A percentile compares a stretch with the other conserved stretches of the same genome.
These are phyloP conservation scores for Brassicogethes aeneus DNA, from an alignment of 2,888 invertebrate genomes.

Conservation along the genomic window DNA sequence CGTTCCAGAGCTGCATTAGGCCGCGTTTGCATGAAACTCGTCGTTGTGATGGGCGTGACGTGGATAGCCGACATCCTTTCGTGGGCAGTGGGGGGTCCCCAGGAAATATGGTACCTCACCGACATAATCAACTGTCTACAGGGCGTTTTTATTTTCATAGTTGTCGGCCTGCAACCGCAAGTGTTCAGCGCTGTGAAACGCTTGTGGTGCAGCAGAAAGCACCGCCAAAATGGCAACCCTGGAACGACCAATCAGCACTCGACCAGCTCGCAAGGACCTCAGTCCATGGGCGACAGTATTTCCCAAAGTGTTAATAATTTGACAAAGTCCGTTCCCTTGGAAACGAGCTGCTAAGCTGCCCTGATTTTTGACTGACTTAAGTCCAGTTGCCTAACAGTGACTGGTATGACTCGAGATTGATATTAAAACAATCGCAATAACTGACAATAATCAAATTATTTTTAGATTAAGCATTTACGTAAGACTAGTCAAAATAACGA, in stretches of 20 bases:
- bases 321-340: slow-evolving; percentile 41
- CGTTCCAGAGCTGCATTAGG: slow-evolving; percentile 66
- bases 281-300: slow-evolving; percentile 70
- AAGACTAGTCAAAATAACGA: neutral
- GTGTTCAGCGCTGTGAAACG: slow-evolving; percentile 60
- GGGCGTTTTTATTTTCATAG: slow-evolving; percentile 81
- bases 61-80: slow-evolving; percentile 78
- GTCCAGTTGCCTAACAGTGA: too few species aligned
- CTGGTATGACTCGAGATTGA: too few species aligned
- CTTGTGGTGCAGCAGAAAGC: slow-evolving; percentile 48
- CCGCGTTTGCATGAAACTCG: slow-evolving; percentile 77
- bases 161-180: slow-evolving; percentile 84
- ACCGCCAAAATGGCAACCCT: slow-evolving; percentile 43
- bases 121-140: slow-evolving; percentile 80
- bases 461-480: neutral
- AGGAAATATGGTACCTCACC: slow-evolving; percentile 74
- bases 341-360: slow-evolving; percentile 43
- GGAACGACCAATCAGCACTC: slow-evolving; percentile 60
- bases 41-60: slow-evolving; percentile 71
- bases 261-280: slow-evolving; percentile 69
- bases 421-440: neutral
- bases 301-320: slow-evolving; percentile 60
- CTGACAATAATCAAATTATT: neutral
- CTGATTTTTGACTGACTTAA: neutral
- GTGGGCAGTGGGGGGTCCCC: slow-evolving; percentile 73